Evolutionary conservation across 2,888 invertebrate species (phyloP).

Genomic region (Alcis repandata): DNA sequence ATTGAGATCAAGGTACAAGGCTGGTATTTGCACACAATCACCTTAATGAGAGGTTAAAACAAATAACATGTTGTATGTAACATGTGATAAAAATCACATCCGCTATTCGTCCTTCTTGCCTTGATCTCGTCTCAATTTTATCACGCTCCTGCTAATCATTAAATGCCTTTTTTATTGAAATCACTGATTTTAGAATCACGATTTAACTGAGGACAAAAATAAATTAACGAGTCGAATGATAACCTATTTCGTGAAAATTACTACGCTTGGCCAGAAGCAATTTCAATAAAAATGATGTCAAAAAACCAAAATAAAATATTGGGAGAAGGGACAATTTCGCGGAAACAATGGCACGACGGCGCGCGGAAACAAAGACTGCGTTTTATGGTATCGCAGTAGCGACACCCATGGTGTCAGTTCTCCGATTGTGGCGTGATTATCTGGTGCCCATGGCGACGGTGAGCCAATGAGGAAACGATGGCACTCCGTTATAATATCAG

Average conservation of each 20-base stretch:
- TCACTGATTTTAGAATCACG: neutral
- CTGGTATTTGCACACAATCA: conserved; percentile 47
- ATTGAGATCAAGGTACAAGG: conserved; percentile 57
- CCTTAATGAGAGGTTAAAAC: conserved; percentile 30
- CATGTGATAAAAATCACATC: conserved; percentile 23
- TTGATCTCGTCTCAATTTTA: conserved; percentile 9
- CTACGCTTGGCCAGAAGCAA: neutral
- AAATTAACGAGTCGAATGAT: neutral
- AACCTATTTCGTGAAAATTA: neutral
- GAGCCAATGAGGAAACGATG: conserved; percentile 50
- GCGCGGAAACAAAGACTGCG: conserved; percentile 42
- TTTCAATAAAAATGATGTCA: too few species aligned
- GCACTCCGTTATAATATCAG: conserved; percentile 23
- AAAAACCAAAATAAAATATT: too few species aligned
- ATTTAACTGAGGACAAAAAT: neutral
- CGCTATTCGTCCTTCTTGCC: conserved; percentile 1
- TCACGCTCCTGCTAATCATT: neutral
- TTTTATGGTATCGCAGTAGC: conserved; percentile 40
- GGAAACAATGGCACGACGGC: conserved; percentile 8
- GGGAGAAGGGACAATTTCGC: neutral
- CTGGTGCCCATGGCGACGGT: conserved; percentile 61
- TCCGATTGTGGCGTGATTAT: conserved; percentile 45
- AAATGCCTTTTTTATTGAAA: neutral
- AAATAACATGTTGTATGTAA: conserved; percentile 14
- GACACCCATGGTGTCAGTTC: conserved; percentile 28